Evolutionary conservation across 92 coral and sea anemone species (phyloP), one percentile per base, ranked within the genome.

Genomic region (Umimayanthus chanpuru): DNA sequence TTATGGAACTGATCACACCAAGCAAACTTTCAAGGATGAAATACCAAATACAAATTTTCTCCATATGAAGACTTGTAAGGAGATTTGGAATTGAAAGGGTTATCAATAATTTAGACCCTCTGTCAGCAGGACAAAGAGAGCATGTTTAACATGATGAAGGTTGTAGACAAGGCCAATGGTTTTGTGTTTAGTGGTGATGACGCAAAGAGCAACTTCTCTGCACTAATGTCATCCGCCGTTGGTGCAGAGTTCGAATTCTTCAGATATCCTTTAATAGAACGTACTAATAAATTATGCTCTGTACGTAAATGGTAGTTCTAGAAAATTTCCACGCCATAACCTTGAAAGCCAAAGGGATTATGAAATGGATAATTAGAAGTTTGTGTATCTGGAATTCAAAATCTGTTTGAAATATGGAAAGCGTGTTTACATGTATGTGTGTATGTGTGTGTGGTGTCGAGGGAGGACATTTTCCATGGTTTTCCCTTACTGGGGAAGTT

Each of bases 161-260:
- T 90, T 28, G 88, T 97, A 11, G 99, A 97, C 83, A 91, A 93
- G 64, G 97, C 99, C 32, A 97, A 97, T 87, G 98, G 99, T 72
- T 96, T 91, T 90, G 95, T 94, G 30, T 96, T 93, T 96, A 96
- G 97, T 88, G 98, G 92, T 28, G 92, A 95, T 76, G 94, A 96
- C 4, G 88, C 93, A 82, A 92, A 83, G 55, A 89, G 96, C 74
- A 96, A 96, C 87, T 90, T 96, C 71, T 91, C 93, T 76, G 93
- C 95, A 23, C 87, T 96, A 89, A 88, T 96, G 94, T 95, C 99
- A 21, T 91, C 94, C 20, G 99, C 99, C 73, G 99, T 93, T 26
- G 99, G 98, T 70, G 93, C 99, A 0, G 99, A 96, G 76, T 96
- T 96, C 91, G 99, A 95, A 80, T 96, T 95, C 86, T 95, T 96